Evolutionary conservation across 2,888 invertebrate genomes (phyloP).

Genomic region (Clepsis dumicolana): DNA sequence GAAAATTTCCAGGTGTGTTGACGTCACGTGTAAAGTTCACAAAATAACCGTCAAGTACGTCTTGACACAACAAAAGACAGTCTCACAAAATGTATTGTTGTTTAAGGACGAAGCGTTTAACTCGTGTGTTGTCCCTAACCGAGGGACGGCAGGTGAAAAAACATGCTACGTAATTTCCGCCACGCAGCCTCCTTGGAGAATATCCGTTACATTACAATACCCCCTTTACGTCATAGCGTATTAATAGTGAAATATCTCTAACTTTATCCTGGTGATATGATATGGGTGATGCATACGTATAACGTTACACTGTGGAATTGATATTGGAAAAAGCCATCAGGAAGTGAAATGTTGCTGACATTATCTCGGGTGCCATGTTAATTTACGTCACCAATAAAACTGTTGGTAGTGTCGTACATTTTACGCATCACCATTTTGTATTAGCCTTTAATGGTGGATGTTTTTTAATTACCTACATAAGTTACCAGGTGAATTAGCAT

Average conservation of each 20-base stretch:
- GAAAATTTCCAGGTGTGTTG: background rate
- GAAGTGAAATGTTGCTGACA: background rate
- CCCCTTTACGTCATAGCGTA: conserved; percentile 11
- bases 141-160: conserved; percentile 48
- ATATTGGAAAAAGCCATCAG: conserved; percentile 20
- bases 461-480: background rate
- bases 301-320: conserved; percentile 16
- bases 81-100: conserved; percentile 43
- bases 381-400: background rate
- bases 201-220: conserved; percentile 14
- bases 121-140: conserved; percentile 42
- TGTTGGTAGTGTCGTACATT: background rate
- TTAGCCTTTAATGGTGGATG: background rate
- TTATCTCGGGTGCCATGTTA: background rate
- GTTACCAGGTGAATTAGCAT: background rate
- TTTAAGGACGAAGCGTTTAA: conserved; percentile 36
- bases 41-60: conserved; percentile 11
- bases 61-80: background rate
- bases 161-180: conserved; percentile 48
- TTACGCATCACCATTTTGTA: background rate
- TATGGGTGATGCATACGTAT: background rate
- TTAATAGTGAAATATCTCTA: background rate
- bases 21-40: background rate
- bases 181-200: conserved; percentile 43
- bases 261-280: background rate